These are phyloP conservation scores for Eucidaris tribuloides DNA, from an alignment of 35 echinoderm and acorn worm species.

Conservation along the genomic window DNA sequence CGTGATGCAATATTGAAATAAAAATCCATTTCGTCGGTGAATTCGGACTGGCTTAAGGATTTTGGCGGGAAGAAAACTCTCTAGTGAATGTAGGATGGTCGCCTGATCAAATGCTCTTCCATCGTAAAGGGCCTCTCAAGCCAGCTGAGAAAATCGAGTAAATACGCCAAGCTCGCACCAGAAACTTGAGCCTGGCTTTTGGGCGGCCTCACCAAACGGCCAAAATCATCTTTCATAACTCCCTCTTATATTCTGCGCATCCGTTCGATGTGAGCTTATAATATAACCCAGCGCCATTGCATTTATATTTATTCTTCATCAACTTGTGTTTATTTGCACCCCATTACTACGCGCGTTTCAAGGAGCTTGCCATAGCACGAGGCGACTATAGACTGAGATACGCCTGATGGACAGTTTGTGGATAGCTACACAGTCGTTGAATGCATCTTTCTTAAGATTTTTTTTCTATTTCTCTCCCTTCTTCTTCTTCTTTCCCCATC, in stretches of 20 bases:
- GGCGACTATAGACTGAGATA: too few species aligned
- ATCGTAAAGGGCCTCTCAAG: constrained; percentile 4
- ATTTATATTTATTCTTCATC: too few species aligned
- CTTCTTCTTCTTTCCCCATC: not conserved
- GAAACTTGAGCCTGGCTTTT: constrained; percentile 1
- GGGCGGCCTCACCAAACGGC: not conserved
- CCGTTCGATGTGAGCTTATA: too few species aligned
- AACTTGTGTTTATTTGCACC: too few species aligned
- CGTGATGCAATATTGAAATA: not conserved
- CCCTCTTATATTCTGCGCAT: not conserved
- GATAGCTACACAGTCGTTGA: too few species aligned
- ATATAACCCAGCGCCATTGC: too few species aligned
- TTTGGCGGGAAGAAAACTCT: not conserved
- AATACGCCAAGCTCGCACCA: constrained; percentile 5
- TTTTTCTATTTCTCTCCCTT: not conserved
- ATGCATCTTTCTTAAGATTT: too few species aligned
- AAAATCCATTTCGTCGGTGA: not conserved
- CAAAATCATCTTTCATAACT: not conserved
- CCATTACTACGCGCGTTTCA: too few species aligned
- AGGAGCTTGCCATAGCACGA: too few species aligned
- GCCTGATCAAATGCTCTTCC: constrained; percentile 27
- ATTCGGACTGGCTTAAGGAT: not conserved
- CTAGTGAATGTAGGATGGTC: constrained; percentile 11
- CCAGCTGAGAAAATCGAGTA: constrained; percentile 31
- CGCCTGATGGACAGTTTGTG: too few species aligned